phyloP scores from a whole-genome alignment of 2,888 invertebrate species.

The Eristalinus sepulchralis region DNA sequence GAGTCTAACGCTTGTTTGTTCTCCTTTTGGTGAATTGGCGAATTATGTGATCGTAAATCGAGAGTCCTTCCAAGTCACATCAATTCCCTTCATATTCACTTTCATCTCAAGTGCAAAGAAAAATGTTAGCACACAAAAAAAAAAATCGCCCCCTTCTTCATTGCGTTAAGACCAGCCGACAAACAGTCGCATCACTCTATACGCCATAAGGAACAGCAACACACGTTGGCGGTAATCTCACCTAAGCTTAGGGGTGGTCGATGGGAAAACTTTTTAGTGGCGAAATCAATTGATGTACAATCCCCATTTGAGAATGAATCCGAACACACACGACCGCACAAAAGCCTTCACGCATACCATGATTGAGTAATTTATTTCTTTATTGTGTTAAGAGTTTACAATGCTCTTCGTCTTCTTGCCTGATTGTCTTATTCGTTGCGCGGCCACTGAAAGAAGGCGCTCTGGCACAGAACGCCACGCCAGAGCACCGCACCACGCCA shows the following conservation, averaged over 20 bases:
- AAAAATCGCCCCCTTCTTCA: background rate
- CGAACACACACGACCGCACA: slow-evolving; percentile 29
- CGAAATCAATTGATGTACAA: slow-evolving; percentile 47
- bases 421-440: slow-evolving; percentile 52
- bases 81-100: too few species aligned
- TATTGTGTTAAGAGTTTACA: slow-evolving; percentile 79
- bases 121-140: too few species aligned
- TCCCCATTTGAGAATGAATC: slow-evolving; percentile 30
- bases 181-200: background rate
- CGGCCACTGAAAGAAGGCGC: slow-evolving; percentile 24
- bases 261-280: slow-evolving; percentile 19
- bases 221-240: background rate
- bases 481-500: background rate
- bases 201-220: background rate
- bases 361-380: slow-evolving; percentile 80
- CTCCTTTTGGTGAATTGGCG: too few species aligned
- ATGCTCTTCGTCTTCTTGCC: slow-evolving; percentile 52
- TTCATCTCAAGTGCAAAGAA: too few species aligned
- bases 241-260: slow-evolving; percentile 43
- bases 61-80: too few species aligned
- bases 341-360: slow-evolving; percentile 37
- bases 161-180: background rate
- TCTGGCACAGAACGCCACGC: background rate
- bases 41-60: too few species aligned
- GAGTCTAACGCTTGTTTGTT: too few species aligned